phyloP scores from a whole-genome alignment of 1,140 invertebrate genomes.

The Agraylea sexmaculata region DNA sequence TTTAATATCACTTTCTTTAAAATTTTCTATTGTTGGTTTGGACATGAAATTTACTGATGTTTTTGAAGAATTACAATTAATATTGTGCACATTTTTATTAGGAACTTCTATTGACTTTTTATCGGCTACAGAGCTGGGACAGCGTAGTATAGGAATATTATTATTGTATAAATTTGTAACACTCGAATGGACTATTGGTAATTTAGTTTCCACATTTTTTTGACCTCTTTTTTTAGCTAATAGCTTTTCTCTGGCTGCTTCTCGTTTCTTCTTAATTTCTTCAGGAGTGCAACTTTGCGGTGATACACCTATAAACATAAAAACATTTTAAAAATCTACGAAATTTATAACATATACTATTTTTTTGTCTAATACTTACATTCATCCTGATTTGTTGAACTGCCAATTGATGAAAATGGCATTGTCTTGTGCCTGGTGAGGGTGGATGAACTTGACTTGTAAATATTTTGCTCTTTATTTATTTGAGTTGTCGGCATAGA shows the following conservation, averaged over 20 bases:
- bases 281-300: conserved; percentile 32
- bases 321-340: conserved; percentile 12
- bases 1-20: conserved; percentile 22
- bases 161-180: not conserved
- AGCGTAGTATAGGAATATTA: not conserved
- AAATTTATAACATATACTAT: conserved; percentile 8
- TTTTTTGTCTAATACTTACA: not conserved
- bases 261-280: conserved; percentile 33
- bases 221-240: conserved; percentile 25
- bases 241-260: conserved; percentile 31
- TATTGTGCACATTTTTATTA: not conserved
- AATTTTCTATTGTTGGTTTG: conserved; percentile 7
- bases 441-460: conserved; percentile 27
- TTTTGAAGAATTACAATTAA: not conserved
- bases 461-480: conserved; percentile 22
- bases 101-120: not conserved
- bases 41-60: not conserved
- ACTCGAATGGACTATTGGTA: not conserved
- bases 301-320: conserved; percentile 21
- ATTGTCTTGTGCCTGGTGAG: conserved; percentile 35
- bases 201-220: not conserved
- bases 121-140: not conserved
- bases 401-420: conserved; percentile 32
- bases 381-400: conserved; percentile 20
- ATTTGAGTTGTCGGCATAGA: conserved; percentile 37